Percentiles rank a stretch among this genome's conserved stretches.
Conservation (phyloP, 2,797 vertebrate species). For the Synanceia verrucosa region DNA sequence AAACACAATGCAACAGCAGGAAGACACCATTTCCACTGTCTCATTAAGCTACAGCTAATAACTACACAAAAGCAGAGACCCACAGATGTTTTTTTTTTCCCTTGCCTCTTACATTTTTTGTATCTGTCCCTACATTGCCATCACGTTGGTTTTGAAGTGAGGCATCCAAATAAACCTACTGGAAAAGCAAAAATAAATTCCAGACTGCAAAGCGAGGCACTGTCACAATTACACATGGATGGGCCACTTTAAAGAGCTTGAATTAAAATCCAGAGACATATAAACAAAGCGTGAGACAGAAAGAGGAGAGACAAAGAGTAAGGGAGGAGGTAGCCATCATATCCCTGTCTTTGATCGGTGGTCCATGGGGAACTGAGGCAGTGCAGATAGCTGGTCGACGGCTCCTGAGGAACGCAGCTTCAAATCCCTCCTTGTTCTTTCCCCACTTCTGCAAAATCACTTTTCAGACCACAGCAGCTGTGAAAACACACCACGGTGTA, state of each 20-base stretch:
- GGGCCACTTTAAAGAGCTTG: constrained; percentile 38
- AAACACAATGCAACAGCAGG: constrained; percentile 71
- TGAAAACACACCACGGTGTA: constrained; percentile 69
- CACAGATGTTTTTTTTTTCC: constrained; percentile 11
- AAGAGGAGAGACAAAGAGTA: constrained; percentile 43
- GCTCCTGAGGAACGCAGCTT: constrained; percentile 70
- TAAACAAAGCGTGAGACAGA: constrained; percentile 50
- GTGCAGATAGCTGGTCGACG: constrained; percentile 65
- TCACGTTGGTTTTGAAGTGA: constrained; percentile 34
- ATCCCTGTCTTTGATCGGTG: constrained; percentile 78
- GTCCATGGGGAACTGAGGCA: constrained; percentile 65
- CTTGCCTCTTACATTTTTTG: constrained; percentile 17
- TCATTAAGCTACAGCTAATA: constrained; percentile 63
- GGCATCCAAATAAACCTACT: constrained; percentile 11
- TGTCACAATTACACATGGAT: constrained; percentile 20
- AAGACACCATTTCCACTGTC: constrained; percentile 51
- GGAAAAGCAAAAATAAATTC: constrained; percentile 9
- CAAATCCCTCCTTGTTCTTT: constrained; percentile 70
- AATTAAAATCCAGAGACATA: constrained; percentile 46
- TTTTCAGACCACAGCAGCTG: constrained; percentile 70
- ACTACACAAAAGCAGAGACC: constrained; percentile 42
- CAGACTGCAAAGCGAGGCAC: constrained; percentile 2
- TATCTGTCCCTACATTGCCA: constrained; percentile 28
- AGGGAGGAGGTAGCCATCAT: constrained; percentile 51
- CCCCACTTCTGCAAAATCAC: constrained; percentile 66